Percentiles rank a stretch among this genome's conserved stretches.
Conservation (phyloP, 2,113 vertebrate genomes). For the Chionodraco myersi region DNA sequence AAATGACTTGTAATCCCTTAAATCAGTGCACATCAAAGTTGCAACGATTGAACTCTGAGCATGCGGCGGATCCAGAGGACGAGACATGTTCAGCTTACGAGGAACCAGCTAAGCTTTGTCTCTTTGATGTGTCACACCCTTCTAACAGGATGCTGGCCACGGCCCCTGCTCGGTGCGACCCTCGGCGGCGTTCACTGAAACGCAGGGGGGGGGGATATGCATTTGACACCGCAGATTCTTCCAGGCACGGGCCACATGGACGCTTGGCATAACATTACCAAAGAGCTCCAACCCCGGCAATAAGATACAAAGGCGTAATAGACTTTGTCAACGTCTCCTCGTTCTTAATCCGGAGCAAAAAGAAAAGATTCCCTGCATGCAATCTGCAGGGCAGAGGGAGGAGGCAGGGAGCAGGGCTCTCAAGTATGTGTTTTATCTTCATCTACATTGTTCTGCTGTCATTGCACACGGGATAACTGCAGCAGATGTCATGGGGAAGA, state of each 20-base stretch:
- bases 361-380: too few species aligned
- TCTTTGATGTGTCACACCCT: constrained; percentile 49
- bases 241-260: constrained; percentile 15
- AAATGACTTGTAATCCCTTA: constrained; percentile 68
- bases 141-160: constrained; percentile 20
- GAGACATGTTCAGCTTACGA: constrained; percentile 33
- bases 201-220: constrained; percentile 6
- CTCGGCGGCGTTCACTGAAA: neutral
- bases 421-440: constrained; percentile 60
- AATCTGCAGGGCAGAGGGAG: neutral
- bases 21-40: constrained; percentile 70
- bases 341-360: constrained; percentile 39
- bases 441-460: constrained; percentile 76
- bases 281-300: constrained; percentile 1
- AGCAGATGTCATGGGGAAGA: constrained; percentile 80
- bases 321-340: constrained; percentile 56
- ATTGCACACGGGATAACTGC: constrained; percentile 66
- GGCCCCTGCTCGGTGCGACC: constrained; percentile 19
- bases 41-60: constrained; percentile 49
- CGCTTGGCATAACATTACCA: constrained; percentile 40
- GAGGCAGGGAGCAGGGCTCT: constrained; percentile 50
- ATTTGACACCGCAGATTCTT: constrained; percentile 43
- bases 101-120: constrained; percentile 59
- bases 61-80: constrained; percentile 27
- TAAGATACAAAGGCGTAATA: constrained; percentile 31